phyloP scores from a whole-genome alignment of 2,888 invertebrate genomes.

The Priocnemis perturbator region DNA sequence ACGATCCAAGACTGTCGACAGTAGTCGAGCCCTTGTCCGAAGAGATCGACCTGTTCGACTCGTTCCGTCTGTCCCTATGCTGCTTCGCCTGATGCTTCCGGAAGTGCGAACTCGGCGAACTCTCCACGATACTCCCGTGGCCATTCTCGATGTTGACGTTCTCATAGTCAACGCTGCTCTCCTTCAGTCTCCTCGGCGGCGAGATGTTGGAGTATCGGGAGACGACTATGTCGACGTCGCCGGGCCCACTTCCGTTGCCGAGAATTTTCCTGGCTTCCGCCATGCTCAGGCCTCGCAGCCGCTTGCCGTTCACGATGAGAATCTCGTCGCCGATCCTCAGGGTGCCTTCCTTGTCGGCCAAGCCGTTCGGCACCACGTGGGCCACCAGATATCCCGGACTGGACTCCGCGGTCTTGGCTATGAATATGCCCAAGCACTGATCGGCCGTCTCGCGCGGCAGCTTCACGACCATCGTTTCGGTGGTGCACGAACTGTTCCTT shows the following conservation, averaged over 20 bases:
- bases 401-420: slow-evolving; percentile 79
- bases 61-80: slow-evolving; percentile 59
- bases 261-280: slow-evolving; percentile 82
- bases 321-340: slow-evolving; percentile 84
- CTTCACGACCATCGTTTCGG: slow-evolving; percentile 76
- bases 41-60: slow-evolving; percentile 60
- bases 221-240: slow-evolving; percentile 82
- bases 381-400: slow-evolving; percentile 82
- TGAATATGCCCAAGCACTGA: slow-evolving; percentile 84
- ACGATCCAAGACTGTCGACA: slow-evolving; percentile 38
- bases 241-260: slow-evolving; percentile 77
- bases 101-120: slow-evolving; percentile 74
- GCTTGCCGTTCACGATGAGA: slow-evolving; percentile 83
- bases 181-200: slow-evolving; percentile 76
- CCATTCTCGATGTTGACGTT: slow-evolving; percentile 77
- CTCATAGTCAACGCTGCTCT: slow-evolving; percentile 85
- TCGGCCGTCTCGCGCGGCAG: slow-evolving; percentile 78
- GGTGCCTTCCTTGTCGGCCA: slow-evolving; percentile 83
- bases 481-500: slow-evolving; percentile 61
- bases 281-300: slow-evolving; percentile 82
- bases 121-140: slow-evolving; percentile 76
- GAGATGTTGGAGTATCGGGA: slow-evolving; percentile 74
- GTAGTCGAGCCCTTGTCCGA: slow-evolving; percentile 59
- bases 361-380: slow-evolving; percentile 82
- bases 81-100: slow-evolving; percentile 66